phyloP scores from a whole-genome alignment of 1,140 invertebrate genomes.

The Drosophila sechellia region DNA sequence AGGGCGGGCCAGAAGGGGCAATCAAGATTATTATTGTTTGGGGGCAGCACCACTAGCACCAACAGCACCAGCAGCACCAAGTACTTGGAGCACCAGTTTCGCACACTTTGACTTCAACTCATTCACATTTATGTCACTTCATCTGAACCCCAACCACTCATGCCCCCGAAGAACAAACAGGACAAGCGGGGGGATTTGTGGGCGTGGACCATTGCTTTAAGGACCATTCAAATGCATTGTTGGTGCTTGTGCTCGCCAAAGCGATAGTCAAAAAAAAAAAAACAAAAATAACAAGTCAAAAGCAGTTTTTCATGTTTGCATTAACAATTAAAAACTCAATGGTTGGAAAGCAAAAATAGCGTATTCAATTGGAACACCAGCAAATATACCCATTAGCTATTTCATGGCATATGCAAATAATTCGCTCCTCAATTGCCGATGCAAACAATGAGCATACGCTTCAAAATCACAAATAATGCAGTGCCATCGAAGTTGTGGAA shows the following conservation, averaged over 20 bases:
- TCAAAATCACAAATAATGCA: not conserved
- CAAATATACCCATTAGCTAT: slow-evolving; percentile 2
- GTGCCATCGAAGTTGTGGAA: not conserved
- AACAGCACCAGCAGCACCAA: not conserved
- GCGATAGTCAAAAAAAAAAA: slow-evolving; percentile 56
- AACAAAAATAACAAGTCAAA: not conserved
- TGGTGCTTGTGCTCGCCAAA: slow-evolving; percentile 33
- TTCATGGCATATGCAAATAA: not conserved
- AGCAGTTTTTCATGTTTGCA: slow-evolving; percentile 49
- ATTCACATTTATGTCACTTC: slow-evolving; percentile 37
- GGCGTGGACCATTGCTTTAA: slow-evolving; percentile 42
- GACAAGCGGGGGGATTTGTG: slow-evolving; percentile 56
- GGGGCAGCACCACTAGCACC: slow-evolving; percentile 17
- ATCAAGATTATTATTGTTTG: slow-evolving; percentile 75
- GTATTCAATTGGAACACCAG: not conserved
- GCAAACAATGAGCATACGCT: not conserved
- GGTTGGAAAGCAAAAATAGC: not conserved
- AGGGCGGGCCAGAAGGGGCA: slow-evolving; percentile 24
- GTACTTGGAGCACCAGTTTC: slow-evolving; percentile 17
- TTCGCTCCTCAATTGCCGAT: no score
- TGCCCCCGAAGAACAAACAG: slow-evolving; percentile 15
- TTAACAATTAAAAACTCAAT: slow-evolving; percentile 51
- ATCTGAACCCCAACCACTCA: slow-evolving; percentile 7
- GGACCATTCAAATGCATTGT: slow-evolving; percentile 64
- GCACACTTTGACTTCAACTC: slow-evolving; percentile 48